Conservation (phyloP, 2,888 invertebrate species). For the Synergus japonicus region DNA sequence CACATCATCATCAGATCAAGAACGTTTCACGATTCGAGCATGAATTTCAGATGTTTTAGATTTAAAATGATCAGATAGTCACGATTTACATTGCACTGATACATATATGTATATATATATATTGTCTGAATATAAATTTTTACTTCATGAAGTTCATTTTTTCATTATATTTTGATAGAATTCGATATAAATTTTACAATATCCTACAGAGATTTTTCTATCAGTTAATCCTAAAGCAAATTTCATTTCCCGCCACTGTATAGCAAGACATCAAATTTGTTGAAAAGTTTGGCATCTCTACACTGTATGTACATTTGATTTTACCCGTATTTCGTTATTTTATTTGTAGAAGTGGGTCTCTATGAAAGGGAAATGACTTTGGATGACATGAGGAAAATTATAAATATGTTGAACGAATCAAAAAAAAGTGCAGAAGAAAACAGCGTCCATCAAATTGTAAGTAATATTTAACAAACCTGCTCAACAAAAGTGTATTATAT, state of each 20-base stretch:
- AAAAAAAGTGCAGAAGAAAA: constrained; percentile 41
- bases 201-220: neutral
- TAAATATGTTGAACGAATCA: constrained; percentile 59
- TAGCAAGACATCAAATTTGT: too few species aligned
- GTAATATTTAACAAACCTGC: constrained; percentile 40
- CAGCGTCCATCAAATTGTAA: constrained; percentile 44
- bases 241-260: neutral
- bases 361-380: constrained; percentile 58
- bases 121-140: neutral
- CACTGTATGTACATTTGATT: too few species aligned
- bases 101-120: too few species aligned
- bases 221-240: neutral
- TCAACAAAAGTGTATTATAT: neutral
- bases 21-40: neutral
- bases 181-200: neutral
- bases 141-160: neutral
- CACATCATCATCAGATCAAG: neutral
- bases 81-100: neutral
- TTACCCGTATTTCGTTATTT: neutral
- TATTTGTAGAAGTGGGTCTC: constrained; percentile 50
- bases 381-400: constrained; percentile 58
- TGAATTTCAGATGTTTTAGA: neutral
- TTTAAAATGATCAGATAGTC: neutral
- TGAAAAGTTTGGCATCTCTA: too few species aligned
- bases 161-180: neutral